Evolutionary conservation across 1,140 invertebrate species (phyloP), one percentile per base, ranked within the genome.

Genomic region (Drosophila virilis): DNA sequence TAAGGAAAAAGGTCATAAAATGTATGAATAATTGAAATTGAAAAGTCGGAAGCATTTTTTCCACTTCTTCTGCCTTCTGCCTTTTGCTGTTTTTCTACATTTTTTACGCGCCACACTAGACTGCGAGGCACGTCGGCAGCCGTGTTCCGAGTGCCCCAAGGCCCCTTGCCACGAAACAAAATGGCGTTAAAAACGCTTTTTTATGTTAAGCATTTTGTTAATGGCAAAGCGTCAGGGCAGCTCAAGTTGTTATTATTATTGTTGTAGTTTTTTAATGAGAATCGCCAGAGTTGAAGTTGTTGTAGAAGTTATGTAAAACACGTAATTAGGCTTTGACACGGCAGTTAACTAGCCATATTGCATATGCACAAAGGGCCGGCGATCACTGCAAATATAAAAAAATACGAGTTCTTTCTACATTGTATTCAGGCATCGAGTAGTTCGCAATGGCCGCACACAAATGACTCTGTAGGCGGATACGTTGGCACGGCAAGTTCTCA

Each of bases 1-100:
- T 76, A 85, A 88, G 82, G 83, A 86, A 86, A 85, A 86, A 88
- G 83, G 83, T 88, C 82, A 83, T 86, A 86, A 86, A 86, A 83
- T 81, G 82, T 86, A 86, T 86, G 82, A 86, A 86, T 86, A 86
- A 86, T 86, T 86, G 82, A 86, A 86, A 86, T 86, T 88, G 83
- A 88, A 88, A 86, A 86, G 82, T 86, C 82, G 84, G 82, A 88
- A 86, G 79, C 68, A 76, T 54, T 64, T 85, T 83, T 86, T 13
- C 3, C 9, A 2, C 2, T 13, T n/a, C 10, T 13, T 22, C 3
- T 13, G 28, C 8, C 3, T 50, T 22, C 5, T 12, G 38, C 38
- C 38, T 50, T 7, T 8, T 48, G 7, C 17, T 48, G 8, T 50
- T 28, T 17, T 32, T 52, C 51, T 32, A 9, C 46, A 5, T 22